Evolutionary conservation across 2,797 vertebrate species (phyloP).

Genomic region (Silurus aristotelis): DNA sequence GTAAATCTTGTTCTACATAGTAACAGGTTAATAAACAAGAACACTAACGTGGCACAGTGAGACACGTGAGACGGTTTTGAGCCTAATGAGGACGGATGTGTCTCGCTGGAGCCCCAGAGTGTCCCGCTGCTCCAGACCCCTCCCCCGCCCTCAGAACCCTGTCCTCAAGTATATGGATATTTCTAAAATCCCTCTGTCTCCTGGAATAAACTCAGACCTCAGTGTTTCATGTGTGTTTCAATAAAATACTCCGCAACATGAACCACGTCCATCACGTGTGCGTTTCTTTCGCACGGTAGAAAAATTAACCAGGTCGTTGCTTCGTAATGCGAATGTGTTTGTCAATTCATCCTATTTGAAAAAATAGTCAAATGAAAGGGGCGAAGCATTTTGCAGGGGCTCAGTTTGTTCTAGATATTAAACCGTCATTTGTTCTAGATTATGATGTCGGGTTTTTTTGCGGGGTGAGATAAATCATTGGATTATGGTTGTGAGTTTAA

Average conservation of each 20-base stretch:
- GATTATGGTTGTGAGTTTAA: too few relatives aligned
- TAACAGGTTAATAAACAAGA: not conserved
- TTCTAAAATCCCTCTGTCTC: not conserved
- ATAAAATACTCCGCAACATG: too few relatives aligned
- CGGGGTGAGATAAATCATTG: too few relatives aligned
- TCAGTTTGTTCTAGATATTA: not conserved
- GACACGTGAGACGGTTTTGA: conserved; percentile 19
- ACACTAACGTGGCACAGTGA: conserved; percentile 5
- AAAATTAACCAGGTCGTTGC: too few relatives aligned
- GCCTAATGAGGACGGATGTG: conserved; percentile 45
- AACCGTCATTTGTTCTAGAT: not conserved
- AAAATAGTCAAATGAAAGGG: not conserved
- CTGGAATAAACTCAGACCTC: too few relatives aligned
- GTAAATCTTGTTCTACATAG: not conserved
- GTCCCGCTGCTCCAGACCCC: conserved; percentile 30
- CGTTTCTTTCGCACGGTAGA: too few relatives aligned
- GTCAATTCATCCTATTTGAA: too few relatives aligned
- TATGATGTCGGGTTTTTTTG: not conserved
- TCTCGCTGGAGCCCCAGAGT: conserved; percentile 24
- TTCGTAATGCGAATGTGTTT: too few relatives aligned
- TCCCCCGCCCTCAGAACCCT: not conserved
- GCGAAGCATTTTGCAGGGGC: not conserved
- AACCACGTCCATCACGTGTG: too few relatives aligned
- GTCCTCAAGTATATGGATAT: not conserved
- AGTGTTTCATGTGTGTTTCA: too few relatives aligned